Evolutionary conservation across 2,888 invertebrate species (phyloP).

Genomic region (Chalcis sispes): DNA sequence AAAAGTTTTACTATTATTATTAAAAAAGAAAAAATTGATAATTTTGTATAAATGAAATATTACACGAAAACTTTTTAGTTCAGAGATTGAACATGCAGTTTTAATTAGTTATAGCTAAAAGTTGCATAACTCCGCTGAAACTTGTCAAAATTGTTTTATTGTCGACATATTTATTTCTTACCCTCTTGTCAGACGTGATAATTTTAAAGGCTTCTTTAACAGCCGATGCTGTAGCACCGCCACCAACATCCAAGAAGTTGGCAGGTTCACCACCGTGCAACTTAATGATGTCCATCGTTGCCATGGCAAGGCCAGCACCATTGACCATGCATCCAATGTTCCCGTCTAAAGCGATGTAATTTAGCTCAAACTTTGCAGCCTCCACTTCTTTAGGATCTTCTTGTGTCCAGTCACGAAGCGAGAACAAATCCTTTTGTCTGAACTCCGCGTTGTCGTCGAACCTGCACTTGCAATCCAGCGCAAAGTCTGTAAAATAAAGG

Average conservation of each 20-base stretch:
- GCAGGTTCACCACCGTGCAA: constrained; percentile 96
- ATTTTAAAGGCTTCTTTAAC: constrained; percentile 98
- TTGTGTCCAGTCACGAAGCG: constrained; percentile 89
- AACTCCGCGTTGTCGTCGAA: constrained; percentile 97
- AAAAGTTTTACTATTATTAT: no score
- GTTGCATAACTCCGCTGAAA: no score
- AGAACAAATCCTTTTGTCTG: constrained; percentile 92
- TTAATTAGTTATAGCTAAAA: no score
- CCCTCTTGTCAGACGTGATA: constrained; percentile 93
- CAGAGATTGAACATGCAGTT: no score
- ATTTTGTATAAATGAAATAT: no score
- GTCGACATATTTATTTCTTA: constrained; percentile 69
- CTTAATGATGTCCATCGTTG: constrained; percentile 98
- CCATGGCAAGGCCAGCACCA: constrained; percentile 98
- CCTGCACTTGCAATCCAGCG: constrained; percentile 95
- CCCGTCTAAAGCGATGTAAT: constrained; percentile 97
- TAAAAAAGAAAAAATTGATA: no score
- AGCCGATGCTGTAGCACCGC: constrained; percentile 92
- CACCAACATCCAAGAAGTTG: constrained; percentile 97
- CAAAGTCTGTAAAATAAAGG: constrained; percentile 83
- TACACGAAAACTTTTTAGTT: no score
- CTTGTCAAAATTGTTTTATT: no score
- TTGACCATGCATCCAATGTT: constrained; percentile 96
- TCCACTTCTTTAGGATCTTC: constrained; percentile 95
- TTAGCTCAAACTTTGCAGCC: constrained; percentile 92